phyloP scores from a whole-genome alignment of 2,797 vertebrate species.

The Trachops cirrhosus region DNA sequence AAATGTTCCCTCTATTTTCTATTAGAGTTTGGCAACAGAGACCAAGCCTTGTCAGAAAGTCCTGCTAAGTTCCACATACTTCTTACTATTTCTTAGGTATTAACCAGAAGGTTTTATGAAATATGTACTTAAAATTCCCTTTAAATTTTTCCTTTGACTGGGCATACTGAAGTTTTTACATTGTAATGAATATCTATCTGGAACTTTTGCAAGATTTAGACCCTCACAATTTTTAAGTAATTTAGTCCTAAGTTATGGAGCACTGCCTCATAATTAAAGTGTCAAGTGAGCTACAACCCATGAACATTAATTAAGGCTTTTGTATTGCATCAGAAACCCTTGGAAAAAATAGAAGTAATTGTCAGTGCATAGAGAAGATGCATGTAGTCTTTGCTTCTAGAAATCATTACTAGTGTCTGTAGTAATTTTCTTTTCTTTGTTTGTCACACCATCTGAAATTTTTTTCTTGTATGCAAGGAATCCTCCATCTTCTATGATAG shows the following conservation, averaged over 20 bases:
- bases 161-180: neutral
- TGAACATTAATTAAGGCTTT: slow-evolving; percentile 57
- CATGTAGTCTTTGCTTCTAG: neutral
- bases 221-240: slow-evolving; percentile 41
- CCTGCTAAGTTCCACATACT: neutral
- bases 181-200: slow-evolving; percentile 30
- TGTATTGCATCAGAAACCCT: slow-evolving; percentile 8
- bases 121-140: slow-evolving; percentile 43
- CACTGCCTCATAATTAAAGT: slow-evolving; percentile 43
- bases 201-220: slow-evolving; percentile 34
- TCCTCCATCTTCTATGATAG: neutral
- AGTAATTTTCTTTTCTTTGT: neutral
- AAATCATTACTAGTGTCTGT: neutral
- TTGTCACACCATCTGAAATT: neutral
- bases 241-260: neutral
- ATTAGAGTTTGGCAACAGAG: neutral
- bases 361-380: neutral
- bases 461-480: neutral
- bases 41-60: neutral
- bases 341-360: slow-evolving; percentile 30
- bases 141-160: slow-evolving; percentile 37
- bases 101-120: slow-evolving; percentile 55
- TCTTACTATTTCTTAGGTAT: neutral
- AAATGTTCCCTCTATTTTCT: neutral
- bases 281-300: neutral